A percentile compares a stretch with the other conserved stretches of the same genome.
Conservation (phyloP, 2,113 vertebrate genomes). For the Gracilinanus agilis region DNA sequence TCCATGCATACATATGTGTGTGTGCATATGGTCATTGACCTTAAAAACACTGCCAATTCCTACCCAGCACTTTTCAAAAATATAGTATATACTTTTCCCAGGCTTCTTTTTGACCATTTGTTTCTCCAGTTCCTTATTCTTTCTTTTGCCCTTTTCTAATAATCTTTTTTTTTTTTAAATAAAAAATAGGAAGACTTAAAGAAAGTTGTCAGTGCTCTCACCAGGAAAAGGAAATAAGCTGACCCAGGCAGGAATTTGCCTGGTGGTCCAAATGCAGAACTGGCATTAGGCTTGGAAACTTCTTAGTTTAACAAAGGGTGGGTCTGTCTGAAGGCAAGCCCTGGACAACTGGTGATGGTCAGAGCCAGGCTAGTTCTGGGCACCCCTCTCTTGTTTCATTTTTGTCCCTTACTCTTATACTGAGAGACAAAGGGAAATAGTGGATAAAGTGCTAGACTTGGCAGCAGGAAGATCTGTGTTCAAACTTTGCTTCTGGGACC, state of each 20-base stretch:
- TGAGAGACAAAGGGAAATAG: background rate
- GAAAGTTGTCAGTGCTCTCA: constrained; percentile 34
- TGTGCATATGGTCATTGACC: background rate
- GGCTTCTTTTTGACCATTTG: background rate
- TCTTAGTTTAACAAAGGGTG: constrained; percentile 56
- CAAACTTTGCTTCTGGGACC: background rate
- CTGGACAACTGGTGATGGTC: background rate
- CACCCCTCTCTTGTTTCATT: background rate
- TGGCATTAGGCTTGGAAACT: constrained; percentile 50
- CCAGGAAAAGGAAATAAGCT: constrained; percentile 26
- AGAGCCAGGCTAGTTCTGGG: background rate
- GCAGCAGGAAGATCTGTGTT: background rate
- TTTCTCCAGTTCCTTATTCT: background rate
- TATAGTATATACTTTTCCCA: background rate
- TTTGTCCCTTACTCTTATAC: background rate
- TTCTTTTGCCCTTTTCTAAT: background rate
- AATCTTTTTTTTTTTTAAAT: background rate
- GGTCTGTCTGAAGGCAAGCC: constrained; percentile 17
- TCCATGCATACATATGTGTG: background rate
- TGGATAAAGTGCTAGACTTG: background rate
- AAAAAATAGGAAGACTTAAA: background rate
- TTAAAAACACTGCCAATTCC: background rate
- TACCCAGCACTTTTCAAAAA: background rate
- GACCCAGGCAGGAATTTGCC: background rate
- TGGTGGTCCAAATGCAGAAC: constrained; percentile 23